Percentiles rank a stretch among this genome's conserved stretches.
These are phyloP conservation scores for Cacatua alba DNA, from an alignment of 2,113 vertebrate species.

Conservation along the genomic window DNA sequence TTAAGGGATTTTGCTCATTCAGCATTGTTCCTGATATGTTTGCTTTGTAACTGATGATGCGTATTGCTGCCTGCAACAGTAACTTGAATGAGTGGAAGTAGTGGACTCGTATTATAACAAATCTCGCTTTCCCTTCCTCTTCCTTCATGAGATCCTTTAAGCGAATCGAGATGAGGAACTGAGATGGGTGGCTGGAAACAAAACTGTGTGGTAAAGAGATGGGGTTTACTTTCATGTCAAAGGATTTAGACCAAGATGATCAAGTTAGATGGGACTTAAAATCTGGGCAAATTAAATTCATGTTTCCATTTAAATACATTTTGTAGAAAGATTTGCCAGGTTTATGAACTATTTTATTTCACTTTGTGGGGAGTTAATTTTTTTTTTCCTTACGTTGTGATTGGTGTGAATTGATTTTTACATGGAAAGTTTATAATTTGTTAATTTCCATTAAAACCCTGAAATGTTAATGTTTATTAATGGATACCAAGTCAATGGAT, in stretches of 20 bases:
- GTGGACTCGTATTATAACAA: not conserved
- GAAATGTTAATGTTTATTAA: not conserved
- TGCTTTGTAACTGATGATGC: not conserved
- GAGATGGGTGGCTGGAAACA: not conserved
- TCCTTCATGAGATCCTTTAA: not conserved
- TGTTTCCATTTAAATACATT: not conserved
- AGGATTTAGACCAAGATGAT: not conserved
- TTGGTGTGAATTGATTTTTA: not conserved
- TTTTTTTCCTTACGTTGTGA: not conserved
- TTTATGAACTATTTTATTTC: not conserved
- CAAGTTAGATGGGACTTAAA: not conserved
- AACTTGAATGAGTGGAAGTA: not conserved
- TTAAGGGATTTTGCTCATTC: not conserved
- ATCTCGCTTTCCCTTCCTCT: not conserved
- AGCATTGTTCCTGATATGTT: not conserved
- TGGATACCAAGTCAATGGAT: not conserved
- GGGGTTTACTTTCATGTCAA: not conserved
- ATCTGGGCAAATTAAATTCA: not conserved
- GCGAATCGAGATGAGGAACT: not conserved
- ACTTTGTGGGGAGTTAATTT: not conserved
- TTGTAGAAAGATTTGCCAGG: not conserved
- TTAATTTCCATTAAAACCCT: not conserved
- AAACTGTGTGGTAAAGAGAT: not conserved
- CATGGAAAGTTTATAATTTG: not conserved
- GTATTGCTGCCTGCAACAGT: not conserved